These are phyloP conservation scores for Petrosia ficiformis DNA, from an alignment of 37 sponge, comb jelly and placozoan species.

Conservation along the genomic window DNA sequence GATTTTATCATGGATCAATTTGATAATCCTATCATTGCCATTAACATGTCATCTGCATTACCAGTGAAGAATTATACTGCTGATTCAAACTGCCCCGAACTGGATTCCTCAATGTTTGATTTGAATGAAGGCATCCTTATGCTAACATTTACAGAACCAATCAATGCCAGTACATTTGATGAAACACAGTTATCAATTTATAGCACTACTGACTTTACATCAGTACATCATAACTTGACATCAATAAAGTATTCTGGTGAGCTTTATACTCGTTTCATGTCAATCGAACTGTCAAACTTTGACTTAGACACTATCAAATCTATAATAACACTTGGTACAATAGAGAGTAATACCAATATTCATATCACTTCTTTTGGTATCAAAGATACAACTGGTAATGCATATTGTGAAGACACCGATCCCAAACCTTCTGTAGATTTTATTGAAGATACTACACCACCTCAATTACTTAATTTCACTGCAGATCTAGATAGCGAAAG, in stretches of 20 bases:
- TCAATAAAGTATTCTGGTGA: slow-evolving; percentile 10
- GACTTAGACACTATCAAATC: slow-evolving; percentile 57
- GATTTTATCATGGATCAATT: slow-evolving; percentile 64
- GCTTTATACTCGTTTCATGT: slow-evolving; percentile 36
- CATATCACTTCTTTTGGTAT: slow-evolving; percentile 21
- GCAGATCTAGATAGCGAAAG: slow-evolving; percentile 47
- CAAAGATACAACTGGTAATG: slow-evolving; percentile 58
- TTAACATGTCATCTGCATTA: not conserved
- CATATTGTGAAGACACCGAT: slow-evolving; percentile 46
- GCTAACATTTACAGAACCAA: slow-evolving; percentile 81
- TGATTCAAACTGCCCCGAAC: slow-evolving; percentile 61
- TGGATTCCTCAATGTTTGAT: slow-evolving; percentile 52
- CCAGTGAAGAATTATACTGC: slow-evolving; percentile 37
- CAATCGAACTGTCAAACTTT: slow-evolving; percentile 32
- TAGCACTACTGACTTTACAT: not conserved
- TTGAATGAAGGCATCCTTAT: slow-evolving; percentile 46
- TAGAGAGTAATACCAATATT: slow-evolving; percentile 19
- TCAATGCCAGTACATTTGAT: slow-evolving; percentile 68
- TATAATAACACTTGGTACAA: slow-evolving; percentile 27
- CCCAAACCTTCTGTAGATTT: slow-evolving; percentile 34
- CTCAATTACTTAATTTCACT: slow-evolving; percentile 52
- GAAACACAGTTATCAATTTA: slow-evolving; percentile 42
- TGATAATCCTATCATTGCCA: slow-evolving; percentile 50
- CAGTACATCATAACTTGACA: slow-evolving; percentile 29
- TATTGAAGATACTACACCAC: slow-evolving; percentile 51